These are phyloP conservation scores for Ophioderma brevispina DNA, from an alignment of 35 echinoderm and acorn worm genomes.

Conservation along the genomic window DNA sequence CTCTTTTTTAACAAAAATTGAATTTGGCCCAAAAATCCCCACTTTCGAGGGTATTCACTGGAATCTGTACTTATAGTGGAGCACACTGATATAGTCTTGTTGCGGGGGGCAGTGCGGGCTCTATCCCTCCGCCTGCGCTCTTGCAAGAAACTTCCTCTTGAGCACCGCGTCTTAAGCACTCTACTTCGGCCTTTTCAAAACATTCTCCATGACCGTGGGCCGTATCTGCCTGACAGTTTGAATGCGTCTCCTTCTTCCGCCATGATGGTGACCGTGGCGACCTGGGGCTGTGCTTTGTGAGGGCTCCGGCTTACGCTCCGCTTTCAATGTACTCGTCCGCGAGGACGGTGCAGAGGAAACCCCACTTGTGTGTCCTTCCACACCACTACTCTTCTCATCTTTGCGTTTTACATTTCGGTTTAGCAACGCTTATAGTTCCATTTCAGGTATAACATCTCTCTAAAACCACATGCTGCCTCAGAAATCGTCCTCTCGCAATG, in stretches of 20 bases:
- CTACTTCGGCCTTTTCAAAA: slow-evolving; percentile 78
- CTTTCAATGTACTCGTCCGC: slow-evolving; percentile 75
- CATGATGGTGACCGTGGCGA: slow-evolving; percentile 30
- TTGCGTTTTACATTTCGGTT: slow-evolving; percentile 1
- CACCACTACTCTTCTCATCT: background rate
- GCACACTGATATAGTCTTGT: slow-evolving; percentile 69
- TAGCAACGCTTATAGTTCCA: background rate
- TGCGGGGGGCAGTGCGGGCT: slow-evolving; percentile 44
- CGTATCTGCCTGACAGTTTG: slow-evolving; percentile 71
- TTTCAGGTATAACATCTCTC: background rate
- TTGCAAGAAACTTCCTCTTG: slow-evolving; percentile 80
- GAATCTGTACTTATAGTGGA: slow-evolving; percentile 65
- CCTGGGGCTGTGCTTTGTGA: slow-evolving; percentile 9
- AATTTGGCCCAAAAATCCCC: background rate
- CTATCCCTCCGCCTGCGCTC: slow-evolving; percentile 70
- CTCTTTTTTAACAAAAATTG: background rate
- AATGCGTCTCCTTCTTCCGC: slow-evolving; percentile 64
- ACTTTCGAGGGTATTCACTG: slow-evolving; percentile 14
- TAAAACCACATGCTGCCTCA: background rate
- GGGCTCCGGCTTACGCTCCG: slow-evolving; percentile 16
- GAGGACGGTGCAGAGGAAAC: slow-evolving; percentile 65
- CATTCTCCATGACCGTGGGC: slow-evolving; percentile 87
- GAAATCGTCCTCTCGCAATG: background rate
- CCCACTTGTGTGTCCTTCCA: slow-evolving; percentile 7
- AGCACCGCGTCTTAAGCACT: slow-evolving; percentile 86